A percentile compares a stretch with the other conserved stretches of the same genome.
Conservation (phyloP, 2,888 invertebrate genomes). For the Eristalis arbustorum region DNA sequence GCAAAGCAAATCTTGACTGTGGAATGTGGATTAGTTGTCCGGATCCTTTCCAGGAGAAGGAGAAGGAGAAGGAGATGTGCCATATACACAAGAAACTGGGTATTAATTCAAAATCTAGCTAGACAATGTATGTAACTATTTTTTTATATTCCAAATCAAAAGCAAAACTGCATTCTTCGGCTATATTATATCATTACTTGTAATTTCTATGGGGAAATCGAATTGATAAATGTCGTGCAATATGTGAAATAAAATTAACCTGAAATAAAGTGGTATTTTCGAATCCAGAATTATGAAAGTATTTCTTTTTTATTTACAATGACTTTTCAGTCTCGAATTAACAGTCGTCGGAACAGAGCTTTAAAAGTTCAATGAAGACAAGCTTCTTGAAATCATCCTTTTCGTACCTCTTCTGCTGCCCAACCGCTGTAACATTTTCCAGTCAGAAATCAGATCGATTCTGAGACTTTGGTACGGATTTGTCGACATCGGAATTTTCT, state of each 20-base stretch:
- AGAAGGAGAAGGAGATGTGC: neutral
- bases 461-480: too few species aligned
- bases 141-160: conserved; percentile 15
- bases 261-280: conserved; percentile 17
- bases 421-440: too few species aligned
- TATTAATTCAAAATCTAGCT: conserved; percentile 5
- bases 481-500: too few species aligned
- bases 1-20: neutral
- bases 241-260: neutral
- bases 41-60: too few species aligned
- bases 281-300: neutral
- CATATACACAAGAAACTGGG: neutral
- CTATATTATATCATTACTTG: conserved; percentile 3
- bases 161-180: neutral
- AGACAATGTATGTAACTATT: conserved; percentile 21
- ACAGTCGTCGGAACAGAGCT: neutral
- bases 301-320: neutral
- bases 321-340: too few species aligned
- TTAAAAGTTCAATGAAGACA: too few species aligned
- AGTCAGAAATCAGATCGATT: too few species aligned
- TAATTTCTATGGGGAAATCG: neutral
- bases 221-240: conserved; percentile 11
- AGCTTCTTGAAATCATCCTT: too few species aligned
- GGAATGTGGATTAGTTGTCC: neutral
- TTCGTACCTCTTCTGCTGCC: too few species aligned